Conservation (phyloP, 1,140 invertebrate species). For the Tetraneura akinire region DNA sequence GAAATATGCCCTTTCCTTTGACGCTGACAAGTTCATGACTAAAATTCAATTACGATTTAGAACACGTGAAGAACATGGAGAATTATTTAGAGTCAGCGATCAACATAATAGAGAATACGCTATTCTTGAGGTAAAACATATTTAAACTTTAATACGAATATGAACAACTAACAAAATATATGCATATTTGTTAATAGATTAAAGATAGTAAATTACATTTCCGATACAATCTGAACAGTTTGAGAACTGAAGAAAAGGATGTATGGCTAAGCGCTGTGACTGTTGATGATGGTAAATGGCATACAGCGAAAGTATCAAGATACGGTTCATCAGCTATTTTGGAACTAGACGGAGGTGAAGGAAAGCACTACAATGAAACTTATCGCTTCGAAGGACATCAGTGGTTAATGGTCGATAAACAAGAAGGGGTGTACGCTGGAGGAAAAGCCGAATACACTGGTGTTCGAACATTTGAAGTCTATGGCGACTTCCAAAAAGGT, state of each 20-base stretch:
- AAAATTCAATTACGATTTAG: slow-evolving; percentile 90
- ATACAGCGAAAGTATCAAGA: slow-evolving; percentile 79
- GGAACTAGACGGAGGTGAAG: slow-evolving; percentile 93
- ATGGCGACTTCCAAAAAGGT: slow-evolving; percentile 94
- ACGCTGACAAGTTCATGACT: slow-evolving; percentile 87
- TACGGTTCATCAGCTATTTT: slow-evolving; percentile 93
- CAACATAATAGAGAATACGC: slow-evolving; percentile 94
- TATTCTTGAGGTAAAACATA: slow-evolving; percentile 75
- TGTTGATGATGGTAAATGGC: slow-evolving; percentile 97
- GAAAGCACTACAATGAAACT: slow-evolving; percentile 90
- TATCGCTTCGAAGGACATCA: slow-evolving; percentile 89
- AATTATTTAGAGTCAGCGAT: slow-evolving; percentile 88
- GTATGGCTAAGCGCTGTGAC: slow-evolving; percentile 86
- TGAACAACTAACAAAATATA: too few relatives aligned
- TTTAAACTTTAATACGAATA: too few relatives aligned
- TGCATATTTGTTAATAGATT: slow-evolving; percentile 61
- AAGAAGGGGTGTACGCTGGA: slow-evolving; percentile 91
- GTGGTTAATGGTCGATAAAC: slow-evolving; percentile 88
- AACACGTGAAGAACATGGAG: slow-evolving; percentile 88
- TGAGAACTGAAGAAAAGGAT: slow-evolving; percentile 83
- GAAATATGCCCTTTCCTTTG: slow-evolving; percentile 92
- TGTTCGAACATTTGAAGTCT: slow-evolving; percentile 87
- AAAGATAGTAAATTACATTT: slow-evolving; percentile 88
- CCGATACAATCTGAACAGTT: slow-evolving; percentile 89
- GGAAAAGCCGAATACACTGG: slow-evolving; percentile 94